phyloP scores from a whole-genome alignment of 2,113 vertebrate species.

The Lophius piscatorius region DNA sequence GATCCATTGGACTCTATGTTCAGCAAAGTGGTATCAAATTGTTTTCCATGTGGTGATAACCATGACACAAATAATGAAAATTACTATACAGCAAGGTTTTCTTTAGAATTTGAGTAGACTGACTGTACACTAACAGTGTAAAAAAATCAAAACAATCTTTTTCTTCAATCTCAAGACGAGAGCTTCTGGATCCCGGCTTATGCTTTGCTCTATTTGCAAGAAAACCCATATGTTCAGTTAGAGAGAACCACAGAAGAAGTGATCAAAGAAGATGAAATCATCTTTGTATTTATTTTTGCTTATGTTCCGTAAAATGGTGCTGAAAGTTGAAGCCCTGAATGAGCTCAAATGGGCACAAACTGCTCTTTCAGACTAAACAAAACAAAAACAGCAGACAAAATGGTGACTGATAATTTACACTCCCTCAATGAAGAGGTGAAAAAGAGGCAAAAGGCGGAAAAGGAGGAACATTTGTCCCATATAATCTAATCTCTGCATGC shows the following conservation, averaged over 20 bases:
- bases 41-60: neutral
- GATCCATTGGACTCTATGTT: no score
- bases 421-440: neutral
- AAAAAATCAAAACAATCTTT: no score
- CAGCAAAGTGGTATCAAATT: neutral
- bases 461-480: neutral
- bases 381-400: slow-evolving; percentile 12
- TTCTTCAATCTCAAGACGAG: no score
- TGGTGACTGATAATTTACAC: slow-evolving; percentile 12
- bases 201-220: no score
- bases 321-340: no score
- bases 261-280: slow-evolving; percentile 45
- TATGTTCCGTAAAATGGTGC: neutral
- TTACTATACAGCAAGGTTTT: no score
- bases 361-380: slow-evolving; percentile 5
- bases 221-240: no score
- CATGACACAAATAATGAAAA: no score
- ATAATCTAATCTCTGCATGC: slow-evolving; percentile 1
- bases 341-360: neutral
- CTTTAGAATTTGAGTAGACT: no score
- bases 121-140: no score
- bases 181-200: no score
- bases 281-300: slow-evolving; percentile 11
- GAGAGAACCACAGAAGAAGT: no score
- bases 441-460: neutral